Percentiles rank a stretch among this genome's conserved stretches.
phyloP scores from a whole-genome alignment of 23 tunicate species.

The Ascidia mentula region DNA sequence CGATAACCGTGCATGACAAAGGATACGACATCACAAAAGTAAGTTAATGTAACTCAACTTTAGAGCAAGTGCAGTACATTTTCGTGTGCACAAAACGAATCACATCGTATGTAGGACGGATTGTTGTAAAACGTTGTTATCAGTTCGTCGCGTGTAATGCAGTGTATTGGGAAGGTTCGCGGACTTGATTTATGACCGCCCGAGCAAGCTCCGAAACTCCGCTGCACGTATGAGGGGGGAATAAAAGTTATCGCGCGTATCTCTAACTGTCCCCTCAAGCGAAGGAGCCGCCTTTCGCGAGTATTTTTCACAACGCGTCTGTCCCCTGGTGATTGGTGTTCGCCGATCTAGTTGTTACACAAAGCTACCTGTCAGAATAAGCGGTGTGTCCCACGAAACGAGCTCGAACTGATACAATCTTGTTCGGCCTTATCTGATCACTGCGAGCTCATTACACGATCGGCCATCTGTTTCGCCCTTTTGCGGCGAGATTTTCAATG shows the following conservation, averaged over 20 bases:
- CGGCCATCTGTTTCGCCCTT: no score
- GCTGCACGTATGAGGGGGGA: conserved; percentile 10
- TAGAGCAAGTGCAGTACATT: no score
- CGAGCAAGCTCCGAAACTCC: not conserved
- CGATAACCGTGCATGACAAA: no score
- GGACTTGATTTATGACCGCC: not conserved
- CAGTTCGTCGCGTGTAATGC: not conserved
- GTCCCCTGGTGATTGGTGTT: not conserved
- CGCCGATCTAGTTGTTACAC: not conserved
- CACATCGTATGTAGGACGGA: no score
- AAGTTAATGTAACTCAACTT: no score
- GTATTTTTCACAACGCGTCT: not conserved
- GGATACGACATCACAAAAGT: no score
- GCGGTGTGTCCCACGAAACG: not conserved
- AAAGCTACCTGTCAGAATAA: not conserved
- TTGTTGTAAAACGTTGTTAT: not conserved
- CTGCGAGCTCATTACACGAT: not conserved
- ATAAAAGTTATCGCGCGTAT: conserved; percentile 19
- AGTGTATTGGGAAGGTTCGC: not conserved
- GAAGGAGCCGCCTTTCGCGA: not conserved
- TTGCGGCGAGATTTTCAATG: not conserved
- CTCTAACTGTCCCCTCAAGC: conserved; percentile 12
- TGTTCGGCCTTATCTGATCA: not conserved
- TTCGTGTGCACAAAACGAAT: no score
- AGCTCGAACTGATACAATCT: not conserved